Evolutionary conservation across 2,888 invertebrate species (phyloP).

Genomic region (Pseudolycoriella hygida): DNA sequence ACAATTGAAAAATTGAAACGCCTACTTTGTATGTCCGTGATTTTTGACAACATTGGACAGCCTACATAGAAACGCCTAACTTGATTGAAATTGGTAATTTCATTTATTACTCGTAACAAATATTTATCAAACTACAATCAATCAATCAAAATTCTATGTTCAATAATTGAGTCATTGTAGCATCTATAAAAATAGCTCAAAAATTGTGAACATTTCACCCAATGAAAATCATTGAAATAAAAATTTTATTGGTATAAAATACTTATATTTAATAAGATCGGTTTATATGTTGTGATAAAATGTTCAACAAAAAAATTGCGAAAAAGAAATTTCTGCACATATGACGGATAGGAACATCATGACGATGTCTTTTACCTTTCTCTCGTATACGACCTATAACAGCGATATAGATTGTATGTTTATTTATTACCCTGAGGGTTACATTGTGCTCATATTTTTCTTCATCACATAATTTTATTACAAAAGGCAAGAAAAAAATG

Average conservation of each 20-base stretch:
- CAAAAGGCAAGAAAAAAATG: constrained; percentile 1
- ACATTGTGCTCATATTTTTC: constrained; percentile 3
- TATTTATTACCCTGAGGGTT: constrained; percentile 3
- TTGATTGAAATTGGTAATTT: too few species aligned
- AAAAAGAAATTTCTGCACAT: too few species aligned
- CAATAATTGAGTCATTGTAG: background rate
- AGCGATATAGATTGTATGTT: background rate
- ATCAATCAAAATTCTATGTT: background rate
- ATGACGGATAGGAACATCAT: too few species aligned
- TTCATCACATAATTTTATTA: constrained; percentile 3
- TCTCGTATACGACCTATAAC: too few species aligned
- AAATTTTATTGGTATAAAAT: background rate
- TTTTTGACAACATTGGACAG: too few species aligned
- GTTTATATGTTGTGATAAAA: background rate
- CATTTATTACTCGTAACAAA: too few species aligned
- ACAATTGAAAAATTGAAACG: too few species aligned
- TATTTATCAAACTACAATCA: background rate
- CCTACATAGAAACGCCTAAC: too few species aligned
- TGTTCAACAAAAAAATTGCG: background rate
- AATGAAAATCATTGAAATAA: too few species aligned
- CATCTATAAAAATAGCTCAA: too few species aligned
- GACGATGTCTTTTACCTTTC: background rate
- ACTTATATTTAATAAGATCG: background rate
- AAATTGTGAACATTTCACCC: too few species aligned
- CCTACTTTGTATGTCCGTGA: too few species aligned